phyloP scores from a whole-genome alignment of 2,888 invertebrate species.

The Morinoia aosen region DNA sequence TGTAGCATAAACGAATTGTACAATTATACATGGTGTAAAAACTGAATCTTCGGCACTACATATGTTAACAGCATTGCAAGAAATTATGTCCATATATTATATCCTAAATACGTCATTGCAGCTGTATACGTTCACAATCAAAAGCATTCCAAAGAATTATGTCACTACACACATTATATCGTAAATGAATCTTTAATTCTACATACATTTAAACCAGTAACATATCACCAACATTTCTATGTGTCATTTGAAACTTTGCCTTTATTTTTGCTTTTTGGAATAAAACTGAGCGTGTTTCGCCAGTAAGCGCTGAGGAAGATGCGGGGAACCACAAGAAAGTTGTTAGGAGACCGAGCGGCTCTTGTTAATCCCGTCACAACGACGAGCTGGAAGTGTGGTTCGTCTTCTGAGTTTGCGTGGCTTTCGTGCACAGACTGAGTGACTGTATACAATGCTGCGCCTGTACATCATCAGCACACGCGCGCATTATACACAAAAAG shows the following conservation, averaged over 20 bases:
- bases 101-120: too few relatives aligned
- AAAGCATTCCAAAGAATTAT: background rate
- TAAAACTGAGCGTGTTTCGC: background rate
- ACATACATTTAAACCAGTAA: background rate
- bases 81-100: too few relatives aligned
- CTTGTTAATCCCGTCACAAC: background rate
- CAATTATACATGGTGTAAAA: too few relatives aligned
- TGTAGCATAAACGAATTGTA: too few relatives aligned
- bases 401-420: background rate
- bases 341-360: background rate
- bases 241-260: background rate
- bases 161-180: background rate
- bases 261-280: background rate
- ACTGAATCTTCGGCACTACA: too few relatives aligned
- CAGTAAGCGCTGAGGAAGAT: background rate
- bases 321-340: slow-evolving; percentile 19
- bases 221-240: background rate
- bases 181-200: background rate
- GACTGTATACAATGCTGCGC: background rate
- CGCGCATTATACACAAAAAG: background rate
- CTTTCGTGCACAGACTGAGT: background rate
- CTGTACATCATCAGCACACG: background rate
- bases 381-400: background rate
- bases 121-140: too few relatives aligned
- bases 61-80: too few relatives aligned